Evolutionary conservation across 2,888 invertebrate genomes (phyloP).

Genomic region (Nomada fucata): DNA sequence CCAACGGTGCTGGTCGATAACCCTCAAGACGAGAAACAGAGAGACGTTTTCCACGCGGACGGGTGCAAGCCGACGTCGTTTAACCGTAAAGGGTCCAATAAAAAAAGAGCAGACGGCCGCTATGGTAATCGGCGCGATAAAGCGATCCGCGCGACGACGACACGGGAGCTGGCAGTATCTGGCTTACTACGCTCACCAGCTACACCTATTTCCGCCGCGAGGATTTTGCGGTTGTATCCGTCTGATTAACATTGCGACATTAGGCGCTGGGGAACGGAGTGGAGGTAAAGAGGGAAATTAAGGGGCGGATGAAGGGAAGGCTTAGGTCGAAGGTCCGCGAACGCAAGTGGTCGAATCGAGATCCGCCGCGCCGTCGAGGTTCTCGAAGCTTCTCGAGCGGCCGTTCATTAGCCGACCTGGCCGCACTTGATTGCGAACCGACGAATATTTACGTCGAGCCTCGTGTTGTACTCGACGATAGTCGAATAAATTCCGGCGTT

Average conservation of each 20-base stretch:
- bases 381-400: neutral
- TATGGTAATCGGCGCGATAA: constrained; percentile 60
- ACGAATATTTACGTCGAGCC: constrained; percentile 28
- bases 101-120: constrained; percentile 35
- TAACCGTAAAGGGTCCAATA: constrained; percentile 35
- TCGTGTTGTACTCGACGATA: too few relatives aligned
- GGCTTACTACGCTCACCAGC: constrained; percentile 36
- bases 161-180: constrained; percentile 42
- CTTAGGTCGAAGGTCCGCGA: constrained; percentile 5
- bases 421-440: constrained; percentile 32
- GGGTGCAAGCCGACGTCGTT: constrained; percentile 47
- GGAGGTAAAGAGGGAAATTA: constrained; percentile 26
- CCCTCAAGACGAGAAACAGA: neutral
- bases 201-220: constrained; percentile 22
- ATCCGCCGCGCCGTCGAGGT: neutral
- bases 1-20: constrained; percentile 19
- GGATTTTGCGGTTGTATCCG: constrained; percentile 22
- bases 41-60: constrained; percentile 13
- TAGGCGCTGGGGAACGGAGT: constrained; percentile 21
- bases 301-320: neutral
- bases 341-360: constrained; percentile 3
- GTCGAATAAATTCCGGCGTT: too few relatives aligned
- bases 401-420: constrained; percentile 47
- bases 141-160: constrained; percentile 48
- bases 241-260: constrained; percentile 46